Conservation (phyloP, 1,140 invertebrate genomes). For the Pseudomyrmex cubaensis region DNA sequence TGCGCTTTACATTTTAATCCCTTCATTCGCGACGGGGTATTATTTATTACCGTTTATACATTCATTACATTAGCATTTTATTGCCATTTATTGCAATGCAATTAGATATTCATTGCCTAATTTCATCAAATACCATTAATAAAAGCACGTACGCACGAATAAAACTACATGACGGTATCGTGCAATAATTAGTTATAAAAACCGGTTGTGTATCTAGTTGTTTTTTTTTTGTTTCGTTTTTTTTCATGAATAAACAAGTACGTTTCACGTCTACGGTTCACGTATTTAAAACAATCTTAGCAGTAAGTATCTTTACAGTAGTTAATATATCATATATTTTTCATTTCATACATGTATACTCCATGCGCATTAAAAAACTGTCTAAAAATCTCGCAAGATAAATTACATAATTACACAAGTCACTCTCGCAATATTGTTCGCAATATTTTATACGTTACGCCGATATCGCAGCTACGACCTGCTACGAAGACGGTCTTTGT, state of each 20-base stretch:
- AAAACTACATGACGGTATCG: neutral
- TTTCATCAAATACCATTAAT: neutral
- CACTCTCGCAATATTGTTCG: conserved; percentile 43
- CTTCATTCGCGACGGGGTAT: conserved; percentile 4
- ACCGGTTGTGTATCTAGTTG: too few relatives aligned
- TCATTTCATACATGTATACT: neutral
- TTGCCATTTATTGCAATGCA: conserved; percentile 15
- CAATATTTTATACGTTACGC: conserved; percentile 54
- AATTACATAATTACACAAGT: conserved; percentile 60
- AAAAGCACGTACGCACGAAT: neutral
- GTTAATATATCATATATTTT: neutral
- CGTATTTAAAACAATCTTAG: too few relatives aligned
- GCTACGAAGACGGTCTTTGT: conserved; percentile 23
- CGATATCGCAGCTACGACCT: conserved; percentile 12
- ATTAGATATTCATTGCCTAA: neutral
- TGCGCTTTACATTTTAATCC: conserved; percentile 26
- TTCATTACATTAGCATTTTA: conserved; percentile 36
- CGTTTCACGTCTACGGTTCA: too few relatives aligned
- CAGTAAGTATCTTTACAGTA: neutral
- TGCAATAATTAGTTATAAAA: neutral
- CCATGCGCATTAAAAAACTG: neutral
- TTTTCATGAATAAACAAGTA: neutral
- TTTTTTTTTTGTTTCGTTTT: neutral
- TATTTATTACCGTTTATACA: conserved; percentile 34
- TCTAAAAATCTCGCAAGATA: conserved; percentile 29